Conservation (phyloP, 2,888 invertebrate genomes). For the Danaus chrysippus region DNA sequence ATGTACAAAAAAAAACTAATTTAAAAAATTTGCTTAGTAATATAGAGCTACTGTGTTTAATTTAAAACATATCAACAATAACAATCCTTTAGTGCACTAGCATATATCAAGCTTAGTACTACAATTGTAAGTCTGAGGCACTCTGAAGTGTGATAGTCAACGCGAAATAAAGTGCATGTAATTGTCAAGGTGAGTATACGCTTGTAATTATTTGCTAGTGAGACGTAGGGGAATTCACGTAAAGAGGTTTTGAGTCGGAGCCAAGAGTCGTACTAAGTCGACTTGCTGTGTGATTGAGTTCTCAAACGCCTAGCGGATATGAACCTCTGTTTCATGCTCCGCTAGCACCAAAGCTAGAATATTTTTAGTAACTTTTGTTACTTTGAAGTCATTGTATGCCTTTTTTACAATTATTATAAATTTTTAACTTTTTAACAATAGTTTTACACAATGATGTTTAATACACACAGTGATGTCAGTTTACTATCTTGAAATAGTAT, state of each 20-base stretch:
- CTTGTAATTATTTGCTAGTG: conserved; percentile 71
- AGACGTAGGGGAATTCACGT: conserved; percentile 63
- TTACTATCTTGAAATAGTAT: too few relatives aligned
- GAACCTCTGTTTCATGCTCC: not conserved
- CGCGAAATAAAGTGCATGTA: conserved; percentile 66
- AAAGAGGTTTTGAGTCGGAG: conserved; percentile 55
- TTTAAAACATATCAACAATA: not conserved
- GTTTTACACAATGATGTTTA: too few relatives aligned
- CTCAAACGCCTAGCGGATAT: not conserved
- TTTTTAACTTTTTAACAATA: too few relatives aligned
- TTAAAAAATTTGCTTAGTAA: too few relatives aligned
- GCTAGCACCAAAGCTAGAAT: not conserved
- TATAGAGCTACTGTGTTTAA: not conserved
- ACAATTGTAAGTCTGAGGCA: conserved; percentile 8
- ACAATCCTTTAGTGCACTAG: not conserved
- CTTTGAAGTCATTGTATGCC: not conserved
- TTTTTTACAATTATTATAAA: too few relatives aligned
- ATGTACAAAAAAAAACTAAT: too few relatives aligned
- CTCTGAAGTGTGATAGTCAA: conserved; percentile 29
- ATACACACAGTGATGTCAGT: too few relatives aligned
- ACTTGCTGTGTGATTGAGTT: conserved; percentile 6
- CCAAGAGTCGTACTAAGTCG: conserved; percentile 11
- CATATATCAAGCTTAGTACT: not conserved
- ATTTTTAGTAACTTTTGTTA: not conserved
- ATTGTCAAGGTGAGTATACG: conserved; percentile 67